phyloP scores from a whole-genome alignment of 2,888 invertebrate genomes.

The Patella pellucida region DNA sequence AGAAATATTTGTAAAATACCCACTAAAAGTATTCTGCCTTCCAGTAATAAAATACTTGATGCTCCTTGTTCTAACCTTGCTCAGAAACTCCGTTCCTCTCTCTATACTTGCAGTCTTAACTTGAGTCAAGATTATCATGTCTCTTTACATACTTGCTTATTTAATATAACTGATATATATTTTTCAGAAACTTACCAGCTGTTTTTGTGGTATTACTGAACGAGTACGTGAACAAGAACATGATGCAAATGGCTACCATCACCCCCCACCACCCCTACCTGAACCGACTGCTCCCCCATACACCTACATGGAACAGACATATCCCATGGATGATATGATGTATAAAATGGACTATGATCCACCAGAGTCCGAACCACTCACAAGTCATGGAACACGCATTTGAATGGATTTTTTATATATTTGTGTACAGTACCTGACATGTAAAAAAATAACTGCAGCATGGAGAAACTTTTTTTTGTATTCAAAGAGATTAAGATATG shows the following conservation, averaged over 20 bases:
- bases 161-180: neutral
- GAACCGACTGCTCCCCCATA: conserved; percentile 62
- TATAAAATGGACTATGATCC: conserved; percentile 39
- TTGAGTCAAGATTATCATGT: too few species aligned
- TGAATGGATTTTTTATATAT: neutral
- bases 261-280: conserved; percentile 39
- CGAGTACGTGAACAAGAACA: conserved; percentile 35
- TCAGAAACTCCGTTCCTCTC: too few species aligned
- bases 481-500: too few species aligned
- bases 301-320: conserved; percentile 46
- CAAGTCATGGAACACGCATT: conserved; percentile 17
- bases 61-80: too few species aligned
- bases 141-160: too few species aligned
- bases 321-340: conserved; percentile 50
- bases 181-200: conserved; percentile 33
- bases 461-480: too few species aligned
- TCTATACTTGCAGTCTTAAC: too few species aligned
- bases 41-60: too few species aligned
- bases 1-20: too few species aligned
- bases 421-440: too few species aligned
- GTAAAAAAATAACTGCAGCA: too few species aligned
- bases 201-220: conserved; percentile 42
- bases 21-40: too few species aligned
- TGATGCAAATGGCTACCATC: conserved; percentile 24
- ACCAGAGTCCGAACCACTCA: conserved; percentile 38